Percentiles rank a stretch among this genome's conserved stretches.
These are phyloP conservation scores for Mylabris phalerata DNA, from an alignment of 1,140 invertebrate species.

Conservation along the genomic window DNA sequence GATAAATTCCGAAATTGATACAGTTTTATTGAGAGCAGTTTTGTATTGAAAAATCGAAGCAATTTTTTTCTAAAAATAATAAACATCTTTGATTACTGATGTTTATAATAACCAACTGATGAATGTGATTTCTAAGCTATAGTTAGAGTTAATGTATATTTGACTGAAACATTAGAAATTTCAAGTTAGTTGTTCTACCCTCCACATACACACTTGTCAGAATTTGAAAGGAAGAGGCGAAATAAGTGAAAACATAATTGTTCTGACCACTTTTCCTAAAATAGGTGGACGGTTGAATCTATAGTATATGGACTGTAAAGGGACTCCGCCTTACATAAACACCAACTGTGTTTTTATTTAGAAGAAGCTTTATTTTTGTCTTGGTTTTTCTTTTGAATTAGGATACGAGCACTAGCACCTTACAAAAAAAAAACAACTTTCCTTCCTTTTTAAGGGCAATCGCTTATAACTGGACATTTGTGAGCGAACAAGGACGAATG, in stretches of 20 bases:
- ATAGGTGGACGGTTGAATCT: slow-evolving; percentile 8
- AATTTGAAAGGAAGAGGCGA: slow-evolving; percentile 13
- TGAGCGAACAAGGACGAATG: slow-evolving; percentile 19
- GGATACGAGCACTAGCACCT: slow-evolving; percentile 10
- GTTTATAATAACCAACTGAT: too few species aligned
- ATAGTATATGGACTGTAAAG: slow-evolving; percentile 11
- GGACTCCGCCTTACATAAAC: slow-evolving; percentile 21
- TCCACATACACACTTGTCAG: neutral
- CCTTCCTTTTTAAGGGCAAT: slow-evolving; percentile 15
- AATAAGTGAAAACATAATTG: slow-evolving; percentile 22
- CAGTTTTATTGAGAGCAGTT: too few species aligned
- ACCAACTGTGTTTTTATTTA: slow-evolving; percentile 24
- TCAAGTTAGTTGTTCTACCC: too few species aligned
- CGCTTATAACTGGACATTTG: slow-evolving; percentile 20
- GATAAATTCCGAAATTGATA: too few species aligned
- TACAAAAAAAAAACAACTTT: slow-evolving; percentile 10
- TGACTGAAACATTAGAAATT: neutral
- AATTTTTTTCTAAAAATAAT: too few species aligned
- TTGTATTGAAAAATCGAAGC: too few species aligned
- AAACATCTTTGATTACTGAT: too few species aligned
- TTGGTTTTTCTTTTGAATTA: slow-evolving; percentile 25
- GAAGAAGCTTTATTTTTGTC: slow-evolving; percentile 19
- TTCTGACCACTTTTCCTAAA: slow-evolving; percentile 20
- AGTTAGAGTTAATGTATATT: too few species aligned
- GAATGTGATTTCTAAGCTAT: too few species aligned